Evolutionary conservation across 2,797 vertebrate genomes (phyloP), one percentile per base, ranked within the genome.

Genomic region (Ibycter americanus): DNA sequence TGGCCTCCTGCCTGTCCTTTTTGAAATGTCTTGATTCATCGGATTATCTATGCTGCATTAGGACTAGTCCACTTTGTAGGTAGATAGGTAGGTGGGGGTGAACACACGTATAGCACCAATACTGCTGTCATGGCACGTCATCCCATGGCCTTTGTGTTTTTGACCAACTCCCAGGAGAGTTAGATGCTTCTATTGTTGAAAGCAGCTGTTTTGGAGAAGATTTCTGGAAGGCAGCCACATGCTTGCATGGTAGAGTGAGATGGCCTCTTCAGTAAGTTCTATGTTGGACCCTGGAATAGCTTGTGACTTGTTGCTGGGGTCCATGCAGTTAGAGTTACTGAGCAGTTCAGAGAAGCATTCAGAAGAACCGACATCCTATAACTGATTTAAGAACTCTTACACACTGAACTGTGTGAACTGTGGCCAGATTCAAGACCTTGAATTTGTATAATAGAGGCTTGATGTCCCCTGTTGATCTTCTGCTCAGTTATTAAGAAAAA

Each of bases 331-430:
- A 38, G 44, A 67, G 32, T 34, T 76, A 27, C 9, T 22, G 46
- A 67, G 31, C 15, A 49, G 42, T 77, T 71, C 19, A 29, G 82
- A 38, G 52, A 49, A 76, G 40, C 17, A 12, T 66, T 79, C 36
- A 25, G 70, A 59, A 79, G 42, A 74, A 17, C 10, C 0, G 16
- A n/a, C 3, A 8, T 40, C n/a, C 32, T 66, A 0, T 47, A 67
- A 25, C 2, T 2, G 47, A 34, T 46, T 3, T 29, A 58, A 54
- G 59, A 73, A 23, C 23, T 61, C 70, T 32, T 25, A 20, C 52
- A 52, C 8, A 2, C 23, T n/a, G 25, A 85, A 36, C 13, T 0
- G 0, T 3, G 3, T n/a, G 25, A 85, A 36, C 13, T 0, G 0
- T 3, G 3, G 40, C 11, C 38, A 51, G 34, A 73, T 78, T 90